A percentile compares a stretch with the other conserved stretches of the same genome.
Conservation (phyloP, 37 sponge, comb jelly and placozoan species). For the Eunapius fragilis region DNA sequence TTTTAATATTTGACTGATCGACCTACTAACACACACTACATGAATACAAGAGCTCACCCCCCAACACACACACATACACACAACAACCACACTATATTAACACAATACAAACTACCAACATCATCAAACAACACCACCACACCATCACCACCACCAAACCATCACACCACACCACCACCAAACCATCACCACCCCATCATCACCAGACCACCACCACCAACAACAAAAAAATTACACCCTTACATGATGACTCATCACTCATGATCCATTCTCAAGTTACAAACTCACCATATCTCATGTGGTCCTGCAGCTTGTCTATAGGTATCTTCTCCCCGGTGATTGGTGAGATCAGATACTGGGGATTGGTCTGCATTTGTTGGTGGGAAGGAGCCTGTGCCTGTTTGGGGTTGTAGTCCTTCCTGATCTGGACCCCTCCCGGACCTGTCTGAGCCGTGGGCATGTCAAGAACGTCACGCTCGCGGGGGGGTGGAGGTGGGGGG, state of each 20-base stretch:
- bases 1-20: no score
- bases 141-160: no score
- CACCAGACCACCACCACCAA: neutral
- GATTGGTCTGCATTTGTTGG: neutral
- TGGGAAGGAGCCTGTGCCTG: neutral
- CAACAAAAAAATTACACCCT: neutral
- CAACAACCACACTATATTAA: no score
- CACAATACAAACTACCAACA: no score
- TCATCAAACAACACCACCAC: no score
- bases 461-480: constrained; percentile 11
- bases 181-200: no score
- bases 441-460: constrained; percentile 1
- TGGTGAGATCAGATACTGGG: constrained; percentile 89
- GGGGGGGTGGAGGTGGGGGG: constrained; percentile 20
- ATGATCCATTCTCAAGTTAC: neutral
- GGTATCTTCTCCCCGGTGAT: constrained; percentile 94
- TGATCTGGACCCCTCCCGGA: constrained; percentile 53
- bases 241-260: neutral
- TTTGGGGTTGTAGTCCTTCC: constrained; percentile 94
- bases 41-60: no score
- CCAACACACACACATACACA: no score
- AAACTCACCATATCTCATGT: constrained; percentile 88
- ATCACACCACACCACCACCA: no score
- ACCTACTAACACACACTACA: no score
- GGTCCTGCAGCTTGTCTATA: constrained; percentile 82